Conservation (phyloP, 64 coral and sea anemone species). For the Stylophora pistillata region DNA sequence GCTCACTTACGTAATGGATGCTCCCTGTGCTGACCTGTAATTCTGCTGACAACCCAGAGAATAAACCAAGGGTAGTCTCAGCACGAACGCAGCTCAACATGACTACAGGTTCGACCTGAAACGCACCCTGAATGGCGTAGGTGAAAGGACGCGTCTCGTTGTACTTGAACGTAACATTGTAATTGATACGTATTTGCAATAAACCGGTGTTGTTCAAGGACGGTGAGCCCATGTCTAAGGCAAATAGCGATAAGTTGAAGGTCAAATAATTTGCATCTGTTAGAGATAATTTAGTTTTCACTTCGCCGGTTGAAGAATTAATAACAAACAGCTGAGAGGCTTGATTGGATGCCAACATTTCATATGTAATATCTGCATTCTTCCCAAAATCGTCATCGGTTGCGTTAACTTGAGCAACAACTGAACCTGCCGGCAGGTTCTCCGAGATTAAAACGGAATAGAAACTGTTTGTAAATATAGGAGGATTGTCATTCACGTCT, state of each 20-base stretch:
- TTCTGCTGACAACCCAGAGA: conserved; percentile 41
- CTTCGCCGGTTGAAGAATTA: conserved; percentile 32
- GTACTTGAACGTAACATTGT: conserved; percentile 35
- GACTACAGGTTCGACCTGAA: conserved; percentile 9
- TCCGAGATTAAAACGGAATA: conserved; percentile 36
- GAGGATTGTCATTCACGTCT: conserved; percentile 60
- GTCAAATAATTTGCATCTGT: conserved; percentile 67
- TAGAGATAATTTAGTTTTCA: conserved; percentile 35
- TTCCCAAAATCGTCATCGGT: conserved; percentile 57
- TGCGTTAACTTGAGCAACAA: conserved; percentile 31
- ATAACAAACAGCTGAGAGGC: conserved; percentile 30
- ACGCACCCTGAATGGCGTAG: conserved; percentile 4
- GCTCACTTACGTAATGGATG: background rate
- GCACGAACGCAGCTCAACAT: conserved; percentile 27
- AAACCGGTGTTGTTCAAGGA: conserved; percentile 19
- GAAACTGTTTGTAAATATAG: conserved; percentile 19
- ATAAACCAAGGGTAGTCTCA: conserved; percentile 23
- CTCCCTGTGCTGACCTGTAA: conserved; percentile 30
- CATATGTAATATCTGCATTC: conserved; percentile 32
- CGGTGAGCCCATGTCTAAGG: conserved; percentile 36
- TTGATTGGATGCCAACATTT: background rate
- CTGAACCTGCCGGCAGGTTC: conserved; percentile 37
- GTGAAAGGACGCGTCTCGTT: conserved; percentile 35
- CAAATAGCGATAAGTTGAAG: conserved; percentile 22
- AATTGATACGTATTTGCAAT: conserved; percentile 9